Conservation (phyloP, 2,797 vertebrate species). For the Melanotaenia boesemani region DNA sequence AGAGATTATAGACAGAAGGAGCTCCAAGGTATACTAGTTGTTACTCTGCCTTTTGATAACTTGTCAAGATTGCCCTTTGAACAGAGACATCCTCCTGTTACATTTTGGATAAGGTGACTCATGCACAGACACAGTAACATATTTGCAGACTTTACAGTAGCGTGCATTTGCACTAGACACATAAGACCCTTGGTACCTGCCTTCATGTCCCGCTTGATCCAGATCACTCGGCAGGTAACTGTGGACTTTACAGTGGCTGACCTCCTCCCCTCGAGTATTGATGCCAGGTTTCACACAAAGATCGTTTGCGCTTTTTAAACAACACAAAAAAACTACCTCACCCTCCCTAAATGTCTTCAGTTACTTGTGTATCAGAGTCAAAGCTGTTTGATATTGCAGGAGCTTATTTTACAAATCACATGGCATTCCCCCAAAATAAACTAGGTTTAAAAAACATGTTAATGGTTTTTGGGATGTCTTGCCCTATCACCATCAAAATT, state of each 20-base stretch:
- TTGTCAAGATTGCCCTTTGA: constrained; percentile 69
- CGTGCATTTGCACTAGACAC: not conserved
- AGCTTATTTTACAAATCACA: constrained; percentile 18
- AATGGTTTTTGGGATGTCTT: not conserved
- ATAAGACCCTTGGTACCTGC: no score
- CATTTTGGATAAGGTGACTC: constrained; percentile 55
- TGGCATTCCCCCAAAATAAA: not conserved
- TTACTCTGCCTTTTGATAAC: constrained; percentile 56
- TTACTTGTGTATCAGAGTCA: constrained; percentile 60
- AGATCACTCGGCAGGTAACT: constrained; percentile 13
- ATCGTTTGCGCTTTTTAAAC: constrained; percentile 65
- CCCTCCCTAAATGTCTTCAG: constrained; percentile 59
- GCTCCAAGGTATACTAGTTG: constrained; percentile 61
- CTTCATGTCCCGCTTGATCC: constrained; percentile 3
- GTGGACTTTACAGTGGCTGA: constrained; percentile 40
- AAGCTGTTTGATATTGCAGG: constrained; percentile 25
- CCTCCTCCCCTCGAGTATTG: constrained; percentile 49
- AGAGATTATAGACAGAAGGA: constrained; percentile 45
- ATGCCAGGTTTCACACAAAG: constrained; percentile 70
- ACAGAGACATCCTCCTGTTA: constrained; percentile 56
- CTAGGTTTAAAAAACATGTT: no score
- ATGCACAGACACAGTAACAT: constrained; percentile 10
- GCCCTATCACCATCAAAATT: not conserved
- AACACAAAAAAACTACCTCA: constrained; percentile 49
- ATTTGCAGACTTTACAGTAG: not conserved